These are phyloP conservation scores for Natrix natrix DNA, from an alignment of 2,797 vertebrate species.

Conservation along the genomic window DNA sequence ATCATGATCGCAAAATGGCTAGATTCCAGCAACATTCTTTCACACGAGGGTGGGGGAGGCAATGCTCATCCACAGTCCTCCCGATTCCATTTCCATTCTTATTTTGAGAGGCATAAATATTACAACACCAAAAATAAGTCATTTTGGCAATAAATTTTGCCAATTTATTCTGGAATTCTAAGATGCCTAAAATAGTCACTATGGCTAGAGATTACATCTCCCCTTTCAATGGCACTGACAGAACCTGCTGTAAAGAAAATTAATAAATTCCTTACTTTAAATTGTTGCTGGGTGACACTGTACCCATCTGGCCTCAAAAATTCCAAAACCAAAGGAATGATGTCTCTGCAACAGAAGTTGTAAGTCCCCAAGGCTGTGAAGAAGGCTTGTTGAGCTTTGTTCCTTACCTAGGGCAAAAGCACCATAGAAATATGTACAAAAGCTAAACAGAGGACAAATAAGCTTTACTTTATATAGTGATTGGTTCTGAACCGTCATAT, in stretches of 20 bases:
- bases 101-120: not conserved
- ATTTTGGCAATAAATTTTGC: not conserved
- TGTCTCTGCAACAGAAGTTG: constrained; percentile 95
- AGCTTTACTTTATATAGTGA: not conserved
- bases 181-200: not conserved
- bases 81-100: not conserved
- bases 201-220: not conserved
- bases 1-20: not conserved
- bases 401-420: constrained; percentile 82
- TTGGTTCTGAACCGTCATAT: not conserved
- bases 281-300: constrained; percentile 89
- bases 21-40: not conserved
- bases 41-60: not conserved
- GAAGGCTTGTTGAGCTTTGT: constrained; percentile 90
- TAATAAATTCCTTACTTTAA: constrained; percentile 81
- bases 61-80: not conserved
- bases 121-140: not conserved
- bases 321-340: constrained; percentile 90
- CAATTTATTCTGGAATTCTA: not conserved
- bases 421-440: not conserved
- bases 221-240: not conserved
- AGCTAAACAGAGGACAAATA: not conserved
- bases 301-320: constrained; percentile 83
- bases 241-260: not conserved
- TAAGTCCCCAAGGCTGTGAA: constrained; percentile 93